phyloP scores from a whole-genome alignment of 2,113 vertebrate species.

The Zosterops borbonicus region DNA sequence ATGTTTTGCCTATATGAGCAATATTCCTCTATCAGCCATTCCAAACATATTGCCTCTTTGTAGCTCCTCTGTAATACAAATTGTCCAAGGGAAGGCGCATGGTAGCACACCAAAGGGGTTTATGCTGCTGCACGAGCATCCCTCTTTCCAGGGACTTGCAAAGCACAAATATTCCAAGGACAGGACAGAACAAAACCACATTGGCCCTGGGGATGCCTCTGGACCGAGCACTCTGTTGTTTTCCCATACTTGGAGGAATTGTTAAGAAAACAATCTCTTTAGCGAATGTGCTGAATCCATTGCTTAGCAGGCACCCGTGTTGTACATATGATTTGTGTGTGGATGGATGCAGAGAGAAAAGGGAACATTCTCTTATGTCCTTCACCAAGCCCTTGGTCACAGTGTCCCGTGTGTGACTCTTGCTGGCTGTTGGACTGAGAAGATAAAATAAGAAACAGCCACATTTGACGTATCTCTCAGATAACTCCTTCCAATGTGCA shows the following conservation, averaged over 20 bases:
- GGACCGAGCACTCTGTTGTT: neutral
- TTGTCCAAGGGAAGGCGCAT: neutral
- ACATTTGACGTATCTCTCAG: neutral
- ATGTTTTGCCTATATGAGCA: conserved; percentile 29
- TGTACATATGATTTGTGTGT: neutral
- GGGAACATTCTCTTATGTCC: accelerated
- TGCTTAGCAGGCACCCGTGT: neutral
- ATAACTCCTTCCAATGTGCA: neutral
- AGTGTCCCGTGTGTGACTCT: accelerated
- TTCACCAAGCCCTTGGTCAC: neutral
- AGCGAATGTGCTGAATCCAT: neutral
- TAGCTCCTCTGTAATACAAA: neutral
- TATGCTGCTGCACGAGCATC: neutral
- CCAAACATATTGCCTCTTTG: neutral
- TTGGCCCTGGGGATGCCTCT: neutral
- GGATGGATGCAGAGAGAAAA: neutral
- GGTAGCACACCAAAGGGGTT: neutral
- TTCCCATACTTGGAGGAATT: neutral
- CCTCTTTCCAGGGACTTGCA: neutral
- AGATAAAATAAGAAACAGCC: neutral
- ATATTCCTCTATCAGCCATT: neutral
- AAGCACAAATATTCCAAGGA: neutral
- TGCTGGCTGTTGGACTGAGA: neutral
- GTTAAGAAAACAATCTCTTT: neutral
- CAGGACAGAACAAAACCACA: neutral